phyloP scores from a whole-genome alignment of 2,888 invertebrate genomes.

The Ormyrus labotus region DNA sequence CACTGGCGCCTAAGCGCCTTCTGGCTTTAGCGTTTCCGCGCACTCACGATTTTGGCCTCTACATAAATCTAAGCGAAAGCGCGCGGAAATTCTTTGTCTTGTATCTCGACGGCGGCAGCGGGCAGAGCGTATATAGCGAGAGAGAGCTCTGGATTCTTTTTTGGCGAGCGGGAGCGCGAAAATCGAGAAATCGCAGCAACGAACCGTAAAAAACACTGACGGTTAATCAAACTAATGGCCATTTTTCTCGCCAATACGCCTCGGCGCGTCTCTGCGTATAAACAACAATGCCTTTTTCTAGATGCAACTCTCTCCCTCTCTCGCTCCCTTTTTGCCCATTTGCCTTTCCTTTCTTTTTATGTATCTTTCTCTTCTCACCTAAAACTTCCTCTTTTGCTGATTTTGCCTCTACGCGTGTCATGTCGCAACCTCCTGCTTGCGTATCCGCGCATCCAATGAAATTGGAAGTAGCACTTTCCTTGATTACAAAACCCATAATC shows the following conservation, averaged over 20 bases:
- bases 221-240: conserved; percentile 71
- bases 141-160: conserved; percentile 11
- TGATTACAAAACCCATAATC: conserved; percentile 68
- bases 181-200: conserved; percentile 52
- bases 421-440: background rate
- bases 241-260: conserved; percentile 57
- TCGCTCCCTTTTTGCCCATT: conserved; percentile 55
- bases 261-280: background rate
- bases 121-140: background rate
- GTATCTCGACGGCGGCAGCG: conserved; percentile 17
- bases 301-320: conserved; percentile 54
- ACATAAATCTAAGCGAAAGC: conserved; percentile 48
- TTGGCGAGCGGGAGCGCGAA: conserved; percentile 36
- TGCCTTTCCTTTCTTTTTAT: conserved; percentile 56
- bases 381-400: conserved; percentile 44
- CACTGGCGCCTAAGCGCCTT: conserved; percentile 34
- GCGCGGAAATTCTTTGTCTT: conserved; percentile 56
- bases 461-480: conserved; percentile 70
- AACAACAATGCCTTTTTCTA: conserved; percentile 10
- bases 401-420: background rate
- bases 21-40: conserved; percentile 51
- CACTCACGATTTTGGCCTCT: conserved; percentile 2
- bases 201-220: conserved; percentile 60
- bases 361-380: conserved; percentile 53
- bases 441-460: conserved; percentile 55